Conservation (phyloP, 2,888 invertebrate genomes). For the Toxonevra muliebris region DNA sequence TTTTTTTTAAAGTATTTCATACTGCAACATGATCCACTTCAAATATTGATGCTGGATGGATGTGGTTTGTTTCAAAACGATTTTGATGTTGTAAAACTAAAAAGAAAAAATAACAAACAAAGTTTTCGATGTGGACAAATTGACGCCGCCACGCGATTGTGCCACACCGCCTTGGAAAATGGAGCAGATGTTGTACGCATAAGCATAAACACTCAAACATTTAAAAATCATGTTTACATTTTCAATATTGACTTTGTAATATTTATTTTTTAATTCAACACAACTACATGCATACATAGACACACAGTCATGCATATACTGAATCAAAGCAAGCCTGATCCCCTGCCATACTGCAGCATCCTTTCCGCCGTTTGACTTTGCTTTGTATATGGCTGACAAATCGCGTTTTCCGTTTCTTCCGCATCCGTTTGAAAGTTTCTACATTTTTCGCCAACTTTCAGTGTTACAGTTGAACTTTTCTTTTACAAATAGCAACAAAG, state of each 20-base stretch:
- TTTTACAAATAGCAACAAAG: constrained; percentile 21
- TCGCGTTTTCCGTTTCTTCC: constrained; percentile 43
- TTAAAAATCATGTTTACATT: background rate
- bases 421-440: constrained; percentile 24
- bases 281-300: constrained; percentile 1
- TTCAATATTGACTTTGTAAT: constrained; percentile 26
- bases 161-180: constrained; percentile 15
- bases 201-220: background rate
- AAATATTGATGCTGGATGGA: constrained; percentile 39
- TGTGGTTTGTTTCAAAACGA: constrained; percentile 14
- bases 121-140: constrained; percentile 15
- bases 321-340: constrained; percentile 8
- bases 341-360: background rate
- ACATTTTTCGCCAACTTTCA: constrained; percentile 21
- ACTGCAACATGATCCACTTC: constrained; percentile 42
- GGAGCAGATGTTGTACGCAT: constrained; percentile 22
- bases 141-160: constrained; percentile 24
- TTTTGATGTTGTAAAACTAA: constrained; percentile 18
- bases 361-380: constrained; percentile 21
- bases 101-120: constrained; percentile 12
- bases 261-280: constrained; percentile 26
- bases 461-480: constrained; percentile 31
- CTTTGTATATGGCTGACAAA: constrained; percentile 39
- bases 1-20: constrained; percentile 1
- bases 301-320: background rate